These are phyloP conservation scores for Myrmecobius fasciatus DNA, from an alignment of 2,113 vertebrate genomes.

Conservation along the genomic window DNA sequence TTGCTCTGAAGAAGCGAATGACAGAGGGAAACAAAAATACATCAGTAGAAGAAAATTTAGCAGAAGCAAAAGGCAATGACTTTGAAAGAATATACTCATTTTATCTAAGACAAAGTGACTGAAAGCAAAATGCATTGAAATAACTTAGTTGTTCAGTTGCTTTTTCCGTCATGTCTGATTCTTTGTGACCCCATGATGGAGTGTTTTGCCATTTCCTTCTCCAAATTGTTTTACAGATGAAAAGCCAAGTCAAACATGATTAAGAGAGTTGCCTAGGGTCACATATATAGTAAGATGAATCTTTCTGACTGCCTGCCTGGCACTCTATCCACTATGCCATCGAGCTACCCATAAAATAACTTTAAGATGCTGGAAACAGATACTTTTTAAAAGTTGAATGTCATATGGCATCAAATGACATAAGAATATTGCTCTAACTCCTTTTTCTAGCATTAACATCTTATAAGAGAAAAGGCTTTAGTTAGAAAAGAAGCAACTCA, in stretches of 20 bases:
- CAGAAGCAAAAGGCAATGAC: background rate
- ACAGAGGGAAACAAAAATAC: background rate
- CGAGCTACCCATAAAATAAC: too few species aligned
- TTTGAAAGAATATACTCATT: background rate
- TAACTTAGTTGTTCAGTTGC: background rate
- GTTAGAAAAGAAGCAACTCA: too few species aligned
- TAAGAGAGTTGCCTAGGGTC: too few species aligned
- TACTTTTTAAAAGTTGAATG: background rate
- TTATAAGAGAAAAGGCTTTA: background rate
- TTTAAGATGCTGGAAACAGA: background rate
- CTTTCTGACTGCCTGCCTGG: too few species aligned
- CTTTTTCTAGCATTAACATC: background rate
- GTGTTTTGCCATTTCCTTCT: background rate
- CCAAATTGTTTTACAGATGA: too few species aligned
- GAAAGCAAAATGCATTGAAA: background rate
- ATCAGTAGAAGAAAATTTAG: background rate
- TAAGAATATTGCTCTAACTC: background rate
- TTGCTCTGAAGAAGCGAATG: background rate
- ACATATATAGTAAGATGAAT: too few species aligned
- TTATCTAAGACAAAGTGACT: background rate
- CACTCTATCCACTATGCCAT: too few species aligned
- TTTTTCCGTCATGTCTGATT: background rate
- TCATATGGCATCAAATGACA: background rate
- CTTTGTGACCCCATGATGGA: background rate
- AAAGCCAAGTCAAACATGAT: too few species aligned